A percentile compares a stretch with the other conserved stretches of the same genome.
phyloP scores from a whole-genome alignment of 2,113 vertebrate genomes.

The Callocephalon fimbriatum region DNA sequence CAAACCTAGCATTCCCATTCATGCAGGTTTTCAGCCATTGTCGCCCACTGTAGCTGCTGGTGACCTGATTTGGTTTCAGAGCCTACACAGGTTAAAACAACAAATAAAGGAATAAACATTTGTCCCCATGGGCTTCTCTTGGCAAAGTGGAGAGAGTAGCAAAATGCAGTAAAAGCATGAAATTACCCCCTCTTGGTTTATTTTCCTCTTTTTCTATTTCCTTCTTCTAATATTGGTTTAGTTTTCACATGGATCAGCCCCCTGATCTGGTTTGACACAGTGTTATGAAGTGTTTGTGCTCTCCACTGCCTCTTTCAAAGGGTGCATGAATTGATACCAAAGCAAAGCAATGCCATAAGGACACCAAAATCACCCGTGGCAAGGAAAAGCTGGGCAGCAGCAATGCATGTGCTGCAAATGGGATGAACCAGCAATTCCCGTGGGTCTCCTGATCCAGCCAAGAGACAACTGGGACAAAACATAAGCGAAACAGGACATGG shows the following conservation, averaged over 20 bases:
- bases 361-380: not conserved
- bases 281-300: not conserved
- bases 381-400: not conserved
- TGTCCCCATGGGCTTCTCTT: not conserved
- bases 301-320: not conserved
- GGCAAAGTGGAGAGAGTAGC: not conserved
- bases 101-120: not conserved
- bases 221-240: not conserved
- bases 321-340: not conserved
- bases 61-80: not conserved
- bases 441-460: not conserved
- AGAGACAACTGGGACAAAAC: not conserved
- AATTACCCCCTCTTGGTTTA: not conserved
- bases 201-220: not conserved
- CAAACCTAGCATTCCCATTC: not conserved
- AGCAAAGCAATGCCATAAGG: not conserved
- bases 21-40: not conserved
- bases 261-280: not conserved
- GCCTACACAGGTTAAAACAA: not conserved
- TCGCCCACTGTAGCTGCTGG: not conserved
- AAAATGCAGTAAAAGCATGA: not conserved
- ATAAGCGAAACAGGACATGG: fast-evolving
- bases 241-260: not conserved
- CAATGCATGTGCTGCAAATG: fast-evolving
- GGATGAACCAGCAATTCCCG: fast-evolving